These are phyloP conservation scores for Myxocyprinus asiaticus DNA, from an alignment of 2,113 vertebrate species.

Conservation along the genomic window DNA sequence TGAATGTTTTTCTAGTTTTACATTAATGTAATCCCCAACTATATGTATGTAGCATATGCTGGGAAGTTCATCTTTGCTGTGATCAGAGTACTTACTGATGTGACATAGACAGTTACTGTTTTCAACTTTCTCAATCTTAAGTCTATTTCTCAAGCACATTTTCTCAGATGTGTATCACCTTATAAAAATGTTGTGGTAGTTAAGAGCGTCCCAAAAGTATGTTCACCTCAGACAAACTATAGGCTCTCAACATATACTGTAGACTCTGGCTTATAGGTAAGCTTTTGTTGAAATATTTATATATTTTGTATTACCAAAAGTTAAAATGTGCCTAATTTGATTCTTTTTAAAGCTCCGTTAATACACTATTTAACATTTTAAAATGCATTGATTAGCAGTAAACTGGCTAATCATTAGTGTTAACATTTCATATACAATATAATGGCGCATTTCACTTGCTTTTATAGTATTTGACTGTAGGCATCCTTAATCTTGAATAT, in stretches of 20 bases:
- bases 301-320: not conserved
- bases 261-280: not conserved
- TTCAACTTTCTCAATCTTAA: not conserved
- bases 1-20: conserved; percentile 22
- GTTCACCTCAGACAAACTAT: not conserved
- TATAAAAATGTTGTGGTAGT: not conserved
- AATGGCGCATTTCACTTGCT: not conserved
- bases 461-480: not conserved
- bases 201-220: not conserved
- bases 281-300: conserved; percentile 6
- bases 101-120: conserved; percentile 28
- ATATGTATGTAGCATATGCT: conserved; percentile 10
- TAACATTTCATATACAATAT: not conserved
- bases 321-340: not conserved
- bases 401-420: not conserved
- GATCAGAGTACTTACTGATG: conserved; percentile 8
- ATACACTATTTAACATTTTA: not conserved
- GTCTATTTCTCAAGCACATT: too few species aligned
- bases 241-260: not conserved
- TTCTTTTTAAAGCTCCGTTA: not conserved
- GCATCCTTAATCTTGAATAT: not conserved
- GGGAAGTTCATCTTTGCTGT: conserved; percentile 24
- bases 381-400: not conserved
- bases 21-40: conserved; percentile 18
- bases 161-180: too few species aligned